Conservation (phyloP, 2,888 invertebrate species). For the Diplazon laetatorius region DNA sequence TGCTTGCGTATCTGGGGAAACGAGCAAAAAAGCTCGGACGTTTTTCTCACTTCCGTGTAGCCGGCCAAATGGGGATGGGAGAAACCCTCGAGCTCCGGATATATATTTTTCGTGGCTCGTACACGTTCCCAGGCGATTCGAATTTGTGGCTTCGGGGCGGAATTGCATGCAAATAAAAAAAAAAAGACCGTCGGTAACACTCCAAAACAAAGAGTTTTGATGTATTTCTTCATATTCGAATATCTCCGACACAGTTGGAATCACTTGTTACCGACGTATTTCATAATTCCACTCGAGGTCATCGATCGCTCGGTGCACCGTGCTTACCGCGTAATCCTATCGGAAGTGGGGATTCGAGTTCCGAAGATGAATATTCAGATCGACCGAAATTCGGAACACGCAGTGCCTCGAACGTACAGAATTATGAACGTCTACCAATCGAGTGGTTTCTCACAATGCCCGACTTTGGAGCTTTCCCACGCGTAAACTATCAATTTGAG, state of each 20-base stretch:
- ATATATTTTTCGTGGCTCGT: constrained; percentile 59
- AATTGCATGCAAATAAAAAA: constrained; percentile 47
- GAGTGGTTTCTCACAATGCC: no score
- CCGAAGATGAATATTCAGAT: no score
- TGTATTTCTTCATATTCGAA: constrained; percentile 34
- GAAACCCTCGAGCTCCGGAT: constrained; percentile 55
- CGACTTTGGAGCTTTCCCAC: no score
- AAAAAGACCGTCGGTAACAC: neutral
- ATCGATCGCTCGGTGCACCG: no score
- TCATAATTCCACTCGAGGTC: constrained; percentile 16
- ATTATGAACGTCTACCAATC: no score
- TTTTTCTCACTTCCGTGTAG: constrained; percentile 26
- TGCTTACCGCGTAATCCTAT: no score
- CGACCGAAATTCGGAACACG: no score
- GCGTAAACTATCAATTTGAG: no score
- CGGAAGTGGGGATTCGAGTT: no score
- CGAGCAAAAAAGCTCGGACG: constrained; percentile 38
- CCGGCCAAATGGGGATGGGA: constrained; percentile 31
- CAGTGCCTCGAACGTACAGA: no score
- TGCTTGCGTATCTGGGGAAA: constrained; percentile 23
- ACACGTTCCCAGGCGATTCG: constrained; percentile 21
- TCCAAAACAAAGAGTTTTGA: constrained; percentile 16
- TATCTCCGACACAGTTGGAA: constrained; percentile 4
- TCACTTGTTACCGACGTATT: constrained; percentile 40
- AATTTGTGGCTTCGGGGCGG: constrained; percentile 29